Evolutionary conservation across 2,797 vertebrate species (phyloP), one percentile per base, ranked within the genome.

Genomic region (Picus viridis): DNA sequence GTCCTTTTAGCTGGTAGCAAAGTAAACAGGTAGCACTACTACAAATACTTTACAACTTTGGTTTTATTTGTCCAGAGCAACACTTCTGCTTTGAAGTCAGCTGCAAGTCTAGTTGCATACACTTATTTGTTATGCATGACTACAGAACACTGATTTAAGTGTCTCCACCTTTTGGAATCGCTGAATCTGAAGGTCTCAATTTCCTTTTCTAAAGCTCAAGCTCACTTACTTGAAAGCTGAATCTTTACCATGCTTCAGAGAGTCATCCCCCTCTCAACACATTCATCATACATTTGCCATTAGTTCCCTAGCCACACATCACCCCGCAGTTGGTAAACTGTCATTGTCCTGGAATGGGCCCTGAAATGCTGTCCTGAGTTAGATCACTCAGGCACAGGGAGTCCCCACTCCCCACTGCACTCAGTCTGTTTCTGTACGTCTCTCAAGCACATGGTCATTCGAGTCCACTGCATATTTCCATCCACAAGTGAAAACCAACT

Each of bases 241-340:
- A 63, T 36, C 51, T 36, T 34, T 58, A 58, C 34, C 3, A 11
- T 6, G 15, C 67, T 71, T 23, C 12, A 47, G n/a, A 59, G 16
- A 2, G 10, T 51, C 43, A 53, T 45, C 26, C 18, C 27, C 18
- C n/a, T 61, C 36, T 47, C 18, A 73, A 39, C 13, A 32, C 1
- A 0, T 16, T 9, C 4, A 1, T 29, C 23, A 26, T 6, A 0
- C 5, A 61, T 18, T 20, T 5, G 4, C 7, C 19, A 32, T 2
- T 2, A 62, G 51, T 80, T 45, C 75, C 26, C 39, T 8, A 39
- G 36, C 8, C 19, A 6, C 2, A 6, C 9, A 43, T 27, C 32
- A n/a, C 30, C 12, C 56, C 45, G 45, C 14, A 20, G 8, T 20
- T 49, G 15, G 22, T 41, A 34, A 58, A 59, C 5, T 14, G n/a